A percentile compares a stretch with the other conserved stretches of the same genome.
These are phyloP conservation scores for Dascyllus trimaculatus DNA, from an alignment of 2,113 vertebrate genomes.

Conservation along the genomic window DNA sequence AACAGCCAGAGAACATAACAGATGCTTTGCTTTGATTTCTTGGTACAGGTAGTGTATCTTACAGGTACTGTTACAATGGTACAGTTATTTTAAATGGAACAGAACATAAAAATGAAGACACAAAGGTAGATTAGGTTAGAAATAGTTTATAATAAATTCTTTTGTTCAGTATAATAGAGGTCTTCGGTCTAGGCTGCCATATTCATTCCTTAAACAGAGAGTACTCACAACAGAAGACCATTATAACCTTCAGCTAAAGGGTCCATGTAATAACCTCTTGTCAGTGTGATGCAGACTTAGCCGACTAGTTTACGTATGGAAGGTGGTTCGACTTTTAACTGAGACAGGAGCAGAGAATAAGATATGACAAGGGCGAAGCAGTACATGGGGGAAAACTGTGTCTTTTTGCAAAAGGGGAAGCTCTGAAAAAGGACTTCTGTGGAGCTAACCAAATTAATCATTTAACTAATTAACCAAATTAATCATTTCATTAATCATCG, in stretches of 20 bases:
- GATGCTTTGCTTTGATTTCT: too few relatives aligned
- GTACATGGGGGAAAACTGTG: neutral
- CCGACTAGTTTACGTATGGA: neutral
- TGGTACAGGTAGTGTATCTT: too few relatives aligned
- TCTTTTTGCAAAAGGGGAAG: conserved; percentile 2
- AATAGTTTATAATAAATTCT: too few relatives aligned
- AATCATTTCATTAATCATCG: conserved; percentile 44
- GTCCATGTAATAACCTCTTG: neutral
- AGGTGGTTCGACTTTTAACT: neutral
- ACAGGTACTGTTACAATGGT: too few relatives aligned
- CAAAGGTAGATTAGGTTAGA: too few relatives aligned
- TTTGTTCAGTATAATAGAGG: too few relatives aligned
- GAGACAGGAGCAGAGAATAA: neutral
- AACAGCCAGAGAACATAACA: too few relatives aligned
- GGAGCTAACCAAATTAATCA: conserved; percentile 25
- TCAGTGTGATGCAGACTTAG: neutral
- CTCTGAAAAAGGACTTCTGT: conserved; percentile 17
- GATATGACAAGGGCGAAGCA: neutral
- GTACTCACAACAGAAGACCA: neutral
- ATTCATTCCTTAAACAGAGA: too few relatives aligned
- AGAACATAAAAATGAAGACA: too few relatives aligned
- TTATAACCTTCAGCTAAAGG: neutral
- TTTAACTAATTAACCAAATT: conserved; percentile 50
- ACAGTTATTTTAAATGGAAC: too few relatives aligned
- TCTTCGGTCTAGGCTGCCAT: too few relatives aligned